Evolutionary conservation across 2,888 invertebrate species (phyloP), one percentile per base, ranked within the genome.

Genomic region (Diploptera punctata): DNA sequence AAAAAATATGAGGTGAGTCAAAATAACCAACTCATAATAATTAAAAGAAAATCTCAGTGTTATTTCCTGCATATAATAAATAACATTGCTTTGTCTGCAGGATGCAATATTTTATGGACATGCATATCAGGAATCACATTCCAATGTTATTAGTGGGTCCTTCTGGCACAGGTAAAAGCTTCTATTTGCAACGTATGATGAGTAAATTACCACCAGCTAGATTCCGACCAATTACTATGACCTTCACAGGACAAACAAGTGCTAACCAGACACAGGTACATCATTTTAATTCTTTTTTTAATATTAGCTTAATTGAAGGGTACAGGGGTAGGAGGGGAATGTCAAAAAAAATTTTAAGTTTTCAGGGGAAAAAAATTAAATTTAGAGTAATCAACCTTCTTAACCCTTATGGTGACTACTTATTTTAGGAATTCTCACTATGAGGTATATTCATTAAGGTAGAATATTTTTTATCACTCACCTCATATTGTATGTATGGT

Each of bases 161-260:
- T 0, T 94, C 94, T 1, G 93, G 95, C 26, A 95, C 95, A 0
- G 95, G 95, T 0, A 95, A 96, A 84, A 93, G 93, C 76, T 92
- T 93, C 80, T 92, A 93, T 77, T 87, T 91, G 9, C 92, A 92
- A 83, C 89, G 91, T 78, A 84, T 88, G 78, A 90, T 91, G 88
- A 89, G 88, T 77, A 87, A 87, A 76, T 81, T 94, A 13, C 86
- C 90, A 65, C 83, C 86, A 77, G 33, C 5, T 33, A 10, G 5
- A 7, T 94, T 89, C 81, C 87, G 91, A 70, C 92, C 94, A 0
- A 90, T 91, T 43, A 92, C 94, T 79, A 87, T 95, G 75, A 93
- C 93, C 9, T 94, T 96, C 80, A 94, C 94, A 0, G 92, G 93
- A 0, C 91, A 93, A 78, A 94, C 93, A 19, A 89, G 91, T 31